Conservation (phyloP, 2,113 vertebrate genomes). For the Tetrax tetrax region DNA sequence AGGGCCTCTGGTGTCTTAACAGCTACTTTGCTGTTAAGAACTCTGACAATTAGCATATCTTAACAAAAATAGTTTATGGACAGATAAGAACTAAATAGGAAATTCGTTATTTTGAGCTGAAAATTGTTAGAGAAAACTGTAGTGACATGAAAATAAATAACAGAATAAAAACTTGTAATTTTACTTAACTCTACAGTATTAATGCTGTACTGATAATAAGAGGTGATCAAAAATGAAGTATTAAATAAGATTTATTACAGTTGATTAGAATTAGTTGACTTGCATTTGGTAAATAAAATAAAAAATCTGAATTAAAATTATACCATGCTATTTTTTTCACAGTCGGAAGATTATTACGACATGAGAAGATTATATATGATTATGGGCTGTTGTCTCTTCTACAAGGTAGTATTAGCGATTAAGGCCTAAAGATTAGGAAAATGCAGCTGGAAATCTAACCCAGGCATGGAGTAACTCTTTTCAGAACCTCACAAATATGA, state of each 20-base stretch:
- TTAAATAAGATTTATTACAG: neutral
- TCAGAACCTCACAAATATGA: neutral
- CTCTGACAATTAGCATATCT: neutral
- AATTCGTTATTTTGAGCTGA: neutral
- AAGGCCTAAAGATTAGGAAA: slow-evolving; percentile 1
- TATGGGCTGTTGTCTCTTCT: slow-evolving; percentile 93
- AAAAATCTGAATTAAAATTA: neutral
- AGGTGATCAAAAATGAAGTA: neutral
- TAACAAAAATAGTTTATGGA: neutral
- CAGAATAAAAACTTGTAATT: neutral
- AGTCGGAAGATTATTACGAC: slow-evolving; percentile 94
- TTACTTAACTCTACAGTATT: neutral
- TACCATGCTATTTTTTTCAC: neutral
- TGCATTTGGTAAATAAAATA: neutral
- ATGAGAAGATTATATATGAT: slow-evolving; percentile 91
- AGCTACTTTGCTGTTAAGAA: neutral
- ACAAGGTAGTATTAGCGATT: slow-evolving; percentile 82
- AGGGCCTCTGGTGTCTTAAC: slow-evolving; percentile 27
- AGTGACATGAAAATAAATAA: neutral
- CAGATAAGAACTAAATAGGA: neutral
- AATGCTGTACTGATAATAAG: neutral
- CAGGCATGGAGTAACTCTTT: neutral
- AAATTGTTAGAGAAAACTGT: neutral
- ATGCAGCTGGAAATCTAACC: neutral
- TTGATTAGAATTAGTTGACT: neutral